Evolutionary conservation across 2,797 vertebrate species (phyloP), one percentile per base, ranked within the genome.

Genomic region (Setipinna tenuifilis): DNA sequence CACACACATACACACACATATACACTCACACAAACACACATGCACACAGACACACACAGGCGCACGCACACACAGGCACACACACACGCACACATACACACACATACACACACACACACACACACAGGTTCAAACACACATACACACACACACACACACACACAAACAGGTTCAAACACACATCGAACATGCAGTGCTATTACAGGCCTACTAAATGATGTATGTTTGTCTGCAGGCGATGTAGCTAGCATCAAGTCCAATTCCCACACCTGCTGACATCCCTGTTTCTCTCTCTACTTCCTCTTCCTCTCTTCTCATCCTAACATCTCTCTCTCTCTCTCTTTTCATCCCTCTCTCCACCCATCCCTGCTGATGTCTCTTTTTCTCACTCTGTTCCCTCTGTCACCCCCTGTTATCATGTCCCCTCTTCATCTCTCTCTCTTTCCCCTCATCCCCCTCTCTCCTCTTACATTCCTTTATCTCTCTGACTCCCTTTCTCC

Each of bases 221-320:
- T 31, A 78, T 78, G 71, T 78, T 44, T 78, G 71, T 44, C 71
- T 35, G 35, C 35, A 3, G 35, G 71, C 71, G 17, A 78, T 78
- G 71, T 7, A 44, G 17, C 50, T 7, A 44, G 17, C 50, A 9
- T 54, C 50, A 78, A 78, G 31, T 17, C 68, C 68, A 78, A 41
- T 41, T 71, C 68, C 31, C 31, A 71, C 16, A 6, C 31, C 68
- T 78, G 71, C 71, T 78, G 31, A 78, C 71, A 44, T 78, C 68
- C 31, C 16, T 68, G 7, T 14, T 54, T 54, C 50, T 54, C 50
- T 54, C 50, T 54, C 50, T 54, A 9, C 7, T 7, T 54, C 50
- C 50, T 54, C 50, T 54, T 1, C 7, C 50, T 54, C 50, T 41
- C 35, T 41, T 41, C 35, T 41, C 50, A 54, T 54, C 50, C 50